Percentiles rank a stretch among this genome's conserved stretches.
Conservation (phyloP, 2,797 vertebrate species). For the Ara ararauna region DNA sequence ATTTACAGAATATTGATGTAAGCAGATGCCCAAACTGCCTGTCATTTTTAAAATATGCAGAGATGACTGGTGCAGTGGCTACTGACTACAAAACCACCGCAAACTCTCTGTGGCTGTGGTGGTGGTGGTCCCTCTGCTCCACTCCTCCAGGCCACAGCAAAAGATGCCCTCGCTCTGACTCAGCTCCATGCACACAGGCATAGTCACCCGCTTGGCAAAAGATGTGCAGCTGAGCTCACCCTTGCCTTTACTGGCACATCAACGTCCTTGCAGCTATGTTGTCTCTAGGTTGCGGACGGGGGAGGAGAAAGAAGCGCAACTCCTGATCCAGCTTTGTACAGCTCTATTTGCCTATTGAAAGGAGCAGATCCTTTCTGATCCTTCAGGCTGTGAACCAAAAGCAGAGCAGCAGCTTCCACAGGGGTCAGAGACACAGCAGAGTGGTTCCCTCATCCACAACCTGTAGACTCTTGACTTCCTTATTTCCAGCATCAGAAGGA, state of each 20-base stretch:
- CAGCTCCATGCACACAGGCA: background rate
- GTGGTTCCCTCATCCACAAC: background rate
- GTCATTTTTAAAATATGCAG: slow-evolving; percentile 62
- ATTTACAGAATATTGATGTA: slow-evolving; percentile 75
- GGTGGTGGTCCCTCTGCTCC: background rate
- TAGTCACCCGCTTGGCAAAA: background rate
- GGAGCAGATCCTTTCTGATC: background rate
- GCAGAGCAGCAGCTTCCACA: background rate
- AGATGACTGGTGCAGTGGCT: slow-evolving; percentile 50
- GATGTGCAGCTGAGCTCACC: background rate
- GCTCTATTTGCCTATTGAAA: background rate
- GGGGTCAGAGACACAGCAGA: background rate
- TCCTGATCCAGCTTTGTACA: background rate
- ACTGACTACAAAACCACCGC: slow-evolving; percentile 13
- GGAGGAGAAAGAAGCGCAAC: background rate
- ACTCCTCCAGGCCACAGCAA: background rate
- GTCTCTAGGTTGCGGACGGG: background rate
- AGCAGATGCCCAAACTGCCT: slow-evolving; percentile 69
- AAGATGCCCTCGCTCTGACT: background rate
- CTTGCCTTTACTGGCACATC: background rate
- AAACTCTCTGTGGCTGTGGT: background rate
- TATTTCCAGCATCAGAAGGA: background rate
- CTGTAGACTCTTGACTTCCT: background rate
- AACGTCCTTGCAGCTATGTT: background rate
- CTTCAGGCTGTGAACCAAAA: background rate